Percentiles rank a stretch among this genome's conserved stretches.
These are phyloP conservation scores for Protobothrops mucrosquamatus DNA, from an alignment of 2,113 vertebrate genomes.

Conservation along the genomic window DNA sequence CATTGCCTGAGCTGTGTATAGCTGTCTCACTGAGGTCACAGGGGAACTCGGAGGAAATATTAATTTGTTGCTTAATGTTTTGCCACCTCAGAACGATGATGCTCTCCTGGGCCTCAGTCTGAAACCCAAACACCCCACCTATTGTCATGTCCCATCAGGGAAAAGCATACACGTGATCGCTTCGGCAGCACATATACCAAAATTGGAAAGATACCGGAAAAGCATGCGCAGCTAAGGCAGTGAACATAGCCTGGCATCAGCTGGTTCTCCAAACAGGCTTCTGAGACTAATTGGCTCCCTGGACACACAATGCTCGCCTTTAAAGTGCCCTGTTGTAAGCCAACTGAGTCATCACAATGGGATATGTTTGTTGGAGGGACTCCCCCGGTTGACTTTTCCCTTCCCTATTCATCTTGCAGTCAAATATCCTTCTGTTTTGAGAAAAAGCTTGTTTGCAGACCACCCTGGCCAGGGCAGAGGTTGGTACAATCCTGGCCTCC, in stretches of 20 bases:
- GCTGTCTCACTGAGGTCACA: not conserved
- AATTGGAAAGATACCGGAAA: too few species aligned
- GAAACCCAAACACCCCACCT: not conserved
- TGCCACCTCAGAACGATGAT: not conserved
- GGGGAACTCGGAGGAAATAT: not conserved
- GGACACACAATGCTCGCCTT: not conserved
- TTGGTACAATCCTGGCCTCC: not conserved
- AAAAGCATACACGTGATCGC: not conserved
- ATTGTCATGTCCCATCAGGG: not conserved
- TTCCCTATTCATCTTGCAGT: not conserved
- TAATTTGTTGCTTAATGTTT: not conserved
- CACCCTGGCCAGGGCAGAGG: not conserved
- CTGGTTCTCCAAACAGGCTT: not conserved
- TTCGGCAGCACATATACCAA: too few species aligned
- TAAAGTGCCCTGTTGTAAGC: not conserved
- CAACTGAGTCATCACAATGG: not conserved
- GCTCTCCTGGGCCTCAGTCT: not conserved
- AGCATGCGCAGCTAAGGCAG: not conserved
- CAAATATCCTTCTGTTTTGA: conserved; percentile 15
- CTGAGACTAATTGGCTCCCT: not conserved
- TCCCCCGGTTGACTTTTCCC: not conserved
- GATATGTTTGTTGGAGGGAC: not conserved
- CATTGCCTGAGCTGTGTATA: not conserved
- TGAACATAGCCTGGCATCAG: not conserved
- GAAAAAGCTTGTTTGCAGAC: not conserved